Conservation (phyloP, 2,113 vertebrate genomes). For the Ardeotis arabs region DNA sequence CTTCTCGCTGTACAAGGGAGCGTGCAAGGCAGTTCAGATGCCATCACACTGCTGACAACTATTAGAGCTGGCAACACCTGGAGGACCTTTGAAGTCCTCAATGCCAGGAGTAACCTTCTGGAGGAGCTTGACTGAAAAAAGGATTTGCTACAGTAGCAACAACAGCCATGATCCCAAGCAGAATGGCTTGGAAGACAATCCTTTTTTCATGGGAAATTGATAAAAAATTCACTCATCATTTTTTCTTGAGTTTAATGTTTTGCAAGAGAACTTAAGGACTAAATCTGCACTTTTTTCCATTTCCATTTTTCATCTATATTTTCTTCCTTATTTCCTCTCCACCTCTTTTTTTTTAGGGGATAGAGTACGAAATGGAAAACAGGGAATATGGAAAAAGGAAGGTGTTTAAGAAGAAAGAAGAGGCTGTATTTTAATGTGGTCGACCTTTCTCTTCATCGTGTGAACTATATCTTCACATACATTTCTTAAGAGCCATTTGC, state of each 20-base stretch:
- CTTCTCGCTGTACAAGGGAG: background rate
- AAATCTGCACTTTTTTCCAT: background rate
- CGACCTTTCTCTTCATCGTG: fast-evolving
- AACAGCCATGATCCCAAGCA: background rate
- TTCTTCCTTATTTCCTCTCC: background rate
- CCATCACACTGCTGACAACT: background rate
- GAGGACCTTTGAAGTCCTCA: background rate
- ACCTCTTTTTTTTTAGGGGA: background rate
- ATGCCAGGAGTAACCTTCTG: background rate
- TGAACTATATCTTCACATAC: background rate
- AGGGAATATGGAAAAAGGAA: background rate
- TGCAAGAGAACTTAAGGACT: background rate
- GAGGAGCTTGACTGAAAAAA: background rate
- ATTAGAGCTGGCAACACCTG: background rate
- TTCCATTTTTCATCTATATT: background rate
- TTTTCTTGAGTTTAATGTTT: background rate
- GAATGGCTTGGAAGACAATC: background rate
- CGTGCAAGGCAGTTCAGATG: background rate
- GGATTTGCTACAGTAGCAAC: background rate
- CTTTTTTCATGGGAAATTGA: background rate
- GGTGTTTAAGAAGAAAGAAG: background rate
- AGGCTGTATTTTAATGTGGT: background rate
- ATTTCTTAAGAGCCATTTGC: background rate
- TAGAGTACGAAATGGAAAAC: background rate
- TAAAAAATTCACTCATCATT: background rate